Evolutionary conservation across 2,113 vertebrate genomes (phyloP), one percentile per base, ranked within the genome.

Genomic region (Sterrhoptilus dennistouni): DNA sequence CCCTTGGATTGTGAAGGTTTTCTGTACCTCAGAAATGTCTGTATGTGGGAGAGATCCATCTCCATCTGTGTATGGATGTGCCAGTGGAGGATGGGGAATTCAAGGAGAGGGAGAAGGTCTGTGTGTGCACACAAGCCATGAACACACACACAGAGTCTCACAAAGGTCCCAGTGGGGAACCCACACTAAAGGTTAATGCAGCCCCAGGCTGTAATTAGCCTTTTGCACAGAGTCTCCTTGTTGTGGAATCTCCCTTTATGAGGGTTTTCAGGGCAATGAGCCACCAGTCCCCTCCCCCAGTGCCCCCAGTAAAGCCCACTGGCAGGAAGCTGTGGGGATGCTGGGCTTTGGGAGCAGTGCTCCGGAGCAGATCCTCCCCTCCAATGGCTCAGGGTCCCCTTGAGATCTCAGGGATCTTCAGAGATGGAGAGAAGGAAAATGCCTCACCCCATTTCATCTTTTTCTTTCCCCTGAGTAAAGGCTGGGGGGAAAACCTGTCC

Each of bases 141-240:
- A 94, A 47, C 71, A 52, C 63, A 45, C 29, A 87, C 68, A 63
- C 90, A 50, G 12, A 74, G 44, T 2, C 84, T 94, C 57, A 92
- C 78, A 94, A 78, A 93, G 90, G 61, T 96, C 92, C 85, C 96
- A 87, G 93, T 89, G 90, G 96, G 96, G 90, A 95, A 17, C 86
- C 88, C 90, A 87, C 93, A 89, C 79, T 95, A 97, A 96, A 96
- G 96, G 96, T 96, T 97, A 96, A 94, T 84, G 96, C 88, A 96
- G 96, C 96, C 96, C 92, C 95, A 96, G 96, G 96, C 96, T 96
- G 86, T 97, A 96, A 97, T 96, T 97, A 96, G 96, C 95, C 95
- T 92, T 96, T 93, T 95, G 95, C 93, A 96, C 96, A 97, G 95
- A 90, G 92, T 90, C 86, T 90, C 92, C 92, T 96, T 97, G 96